Percentiles rank a stretch among this genome's conserved stretches.
Conservation (phyloP, 2,888 invertebrate genomes). For the Dicycla oo region DNA sequence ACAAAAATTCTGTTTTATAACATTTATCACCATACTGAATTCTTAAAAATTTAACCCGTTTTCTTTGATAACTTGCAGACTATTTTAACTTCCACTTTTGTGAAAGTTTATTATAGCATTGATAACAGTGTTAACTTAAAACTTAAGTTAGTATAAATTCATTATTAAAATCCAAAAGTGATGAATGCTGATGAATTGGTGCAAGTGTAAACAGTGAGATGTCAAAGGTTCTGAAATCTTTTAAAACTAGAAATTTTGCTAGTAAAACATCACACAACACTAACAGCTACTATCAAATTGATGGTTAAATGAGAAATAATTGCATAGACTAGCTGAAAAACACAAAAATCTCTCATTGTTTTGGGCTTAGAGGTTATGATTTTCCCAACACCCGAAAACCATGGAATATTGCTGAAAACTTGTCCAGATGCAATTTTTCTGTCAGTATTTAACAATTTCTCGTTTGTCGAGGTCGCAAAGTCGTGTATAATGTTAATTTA, state of each 20-base stretch:
- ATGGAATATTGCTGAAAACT: slow-evolving; percentile 87
- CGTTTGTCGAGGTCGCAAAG: slow-evolving; percentile 56
- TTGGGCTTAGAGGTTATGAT: slow-evolving; percentile 82
- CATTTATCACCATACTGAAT: neutral
- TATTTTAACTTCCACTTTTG: neutral
- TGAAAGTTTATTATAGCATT: neutral
- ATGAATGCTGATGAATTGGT: slow-evolving; percentile 29
- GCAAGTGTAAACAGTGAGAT: slow-evolving; percentile 59
- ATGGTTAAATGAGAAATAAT: slow-evolving; percentile 11
- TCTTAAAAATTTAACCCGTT: neutral
- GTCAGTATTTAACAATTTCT: slow-evolving; percentile 66
- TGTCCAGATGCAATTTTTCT: slow-evolving; percentile 74
- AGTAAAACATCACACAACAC: neutral
- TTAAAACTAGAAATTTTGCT: slow-evolving; percentile 9
- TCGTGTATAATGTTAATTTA: slow-evolving; percentile 72
- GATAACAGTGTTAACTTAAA: neutral
- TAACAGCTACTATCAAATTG: neutral
- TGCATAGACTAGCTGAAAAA: slow-evolving; percentile 26
- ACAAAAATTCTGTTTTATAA: neutral
- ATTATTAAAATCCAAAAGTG: neutral
- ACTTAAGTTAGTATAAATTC: neutral
- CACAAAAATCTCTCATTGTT: slow-evolving; percentile 54
- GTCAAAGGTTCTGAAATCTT: slow-evolving; percentile 27
- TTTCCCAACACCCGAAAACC: slow-evolving; percentile 61
- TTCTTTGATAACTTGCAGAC: slow-evolving; percentile 1